phyloP scores from a whole-genome alignment of 2,888 invertebrate species.

The Deroplatys truncata region DNA sequence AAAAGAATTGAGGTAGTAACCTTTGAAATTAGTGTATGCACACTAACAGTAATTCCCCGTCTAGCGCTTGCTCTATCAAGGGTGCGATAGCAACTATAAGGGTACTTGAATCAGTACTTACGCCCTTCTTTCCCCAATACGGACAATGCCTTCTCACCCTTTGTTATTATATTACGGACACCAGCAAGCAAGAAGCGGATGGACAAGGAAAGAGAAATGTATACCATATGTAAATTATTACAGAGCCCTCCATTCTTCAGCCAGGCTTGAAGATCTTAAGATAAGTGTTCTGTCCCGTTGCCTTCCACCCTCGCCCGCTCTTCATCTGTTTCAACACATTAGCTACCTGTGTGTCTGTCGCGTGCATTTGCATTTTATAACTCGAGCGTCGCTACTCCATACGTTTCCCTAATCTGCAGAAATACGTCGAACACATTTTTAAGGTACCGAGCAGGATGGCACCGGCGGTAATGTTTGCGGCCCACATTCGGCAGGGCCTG shows the following conservation, averaged over 20 bases:
- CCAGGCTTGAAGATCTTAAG: not conserved
- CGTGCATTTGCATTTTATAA: not conserved
- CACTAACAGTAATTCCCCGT: too few species aligned
- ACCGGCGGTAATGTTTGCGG: too few species aligned
- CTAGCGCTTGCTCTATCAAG: too few species aligned
- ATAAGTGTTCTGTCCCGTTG: not conserved
- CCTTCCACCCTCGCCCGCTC: not conserved
- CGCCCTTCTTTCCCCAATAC: not conserved
- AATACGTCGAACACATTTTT: too few species aligned
- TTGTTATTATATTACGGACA: conserved; percentile 5
- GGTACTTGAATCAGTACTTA: not conserved
- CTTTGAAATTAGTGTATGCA: too few species aligned
- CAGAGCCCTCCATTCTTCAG: not conserved
- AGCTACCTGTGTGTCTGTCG: not conserved
- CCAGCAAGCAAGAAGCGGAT: not conserved
- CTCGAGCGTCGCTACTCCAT: too few species aligned
- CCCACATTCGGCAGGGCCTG: too few species aligned
- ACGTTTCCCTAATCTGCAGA: too few species aligned
- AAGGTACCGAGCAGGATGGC: too few species aligned
- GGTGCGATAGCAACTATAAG: too few species aligned
- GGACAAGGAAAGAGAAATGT: not conserved
- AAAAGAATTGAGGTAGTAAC: too few species aligned
- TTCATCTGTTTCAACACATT: not conserved
- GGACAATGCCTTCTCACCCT: not conserved
- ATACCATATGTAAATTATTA: conserved; percentile 4